phyloP scores from a whole-genome alignment of 2,888 invertebrate genomes.

The Ectobius pallidus region DNA sequence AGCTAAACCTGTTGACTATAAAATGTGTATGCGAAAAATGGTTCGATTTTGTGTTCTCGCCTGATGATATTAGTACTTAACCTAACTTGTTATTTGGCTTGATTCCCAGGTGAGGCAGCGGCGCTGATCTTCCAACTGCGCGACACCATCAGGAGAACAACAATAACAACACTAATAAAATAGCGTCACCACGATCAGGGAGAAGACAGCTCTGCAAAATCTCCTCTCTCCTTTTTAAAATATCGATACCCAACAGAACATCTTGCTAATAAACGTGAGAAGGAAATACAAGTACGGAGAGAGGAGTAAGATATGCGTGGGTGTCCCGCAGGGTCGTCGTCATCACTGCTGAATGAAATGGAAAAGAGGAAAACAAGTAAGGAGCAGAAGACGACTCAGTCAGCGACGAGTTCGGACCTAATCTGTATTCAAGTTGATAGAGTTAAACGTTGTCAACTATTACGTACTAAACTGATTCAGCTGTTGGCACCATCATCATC shows the following conservation, averaged over 20 bases:
- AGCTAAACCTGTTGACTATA: too few relatives aligned
- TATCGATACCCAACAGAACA: too few relatives aligned
- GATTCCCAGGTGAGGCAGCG: slow-evolving; percentile 6
- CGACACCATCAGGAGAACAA: background rate
- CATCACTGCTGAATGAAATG: background rate
- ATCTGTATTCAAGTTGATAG: background rate
- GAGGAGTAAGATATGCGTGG: too few relatives aligned
- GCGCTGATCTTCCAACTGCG: background rate
- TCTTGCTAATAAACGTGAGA: too few relatives aligned
- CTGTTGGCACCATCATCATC: slow-evolving; percentile 19
- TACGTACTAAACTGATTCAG: slow-evolving; percentile 11
- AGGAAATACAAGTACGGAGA: too few relatives aligned
- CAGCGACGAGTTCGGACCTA: background rate
- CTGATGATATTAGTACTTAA: too few relatives aligned
- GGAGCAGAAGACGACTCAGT: background rate
- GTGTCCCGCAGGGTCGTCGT: too few relatives aligned
- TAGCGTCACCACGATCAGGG: background rate
- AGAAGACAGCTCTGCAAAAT: background rate
- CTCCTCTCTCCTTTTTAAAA: too few relatives aligned
- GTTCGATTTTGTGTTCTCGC: too few relatives aligned
- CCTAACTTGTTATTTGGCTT: slow-evolving; percentile 8
- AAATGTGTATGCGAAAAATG: too few relatives aligned
- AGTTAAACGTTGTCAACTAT: background rate
- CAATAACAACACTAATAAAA: background rate
- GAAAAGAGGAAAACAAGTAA: background rate